Conservation (phyloP, 2,888 invertebrate species). For the Lepidocyrtoides sp. region DNA sequence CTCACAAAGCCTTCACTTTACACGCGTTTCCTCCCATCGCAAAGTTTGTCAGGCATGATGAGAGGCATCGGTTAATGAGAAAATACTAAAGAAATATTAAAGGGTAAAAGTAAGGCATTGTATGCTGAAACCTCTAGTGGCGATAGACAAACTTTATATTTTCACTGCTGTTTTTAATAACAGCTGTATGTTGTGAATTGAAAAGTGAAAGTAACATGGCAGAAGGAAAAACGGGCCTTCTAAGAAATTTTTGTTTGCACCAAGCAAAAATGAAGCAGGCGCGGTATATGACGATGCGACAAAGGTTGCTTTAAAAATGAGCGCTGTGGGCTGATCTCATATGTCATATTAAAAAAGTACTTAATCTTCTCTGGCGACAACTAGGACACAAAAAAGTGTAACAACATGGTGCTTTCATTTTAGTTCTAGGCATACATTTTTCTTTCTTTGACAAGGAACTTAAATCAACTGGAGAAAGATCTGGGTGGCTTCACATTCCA, state of each 20-base stretch:
- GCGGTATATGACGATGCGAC: not conserved
- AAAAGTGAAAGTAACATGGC: not conserved
- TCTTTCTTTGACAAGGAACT: not conserved
- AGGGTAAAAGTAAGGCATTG: not conserved
- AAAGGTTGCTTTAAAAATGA: slow-evolving; percentile 16
- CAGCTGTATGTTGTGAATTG: not conserved
- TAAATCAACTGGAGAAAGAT: slow-evolving; percentile 55
- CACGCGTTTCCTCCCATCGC: not conserved
- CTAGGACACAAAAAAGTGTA: not conserved
- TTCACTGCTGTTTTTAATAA: not conserved
- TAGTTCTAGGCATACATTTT: not conserved
- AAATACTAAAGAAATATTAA: not conserved
- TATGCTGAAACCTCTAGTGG: not conserved
- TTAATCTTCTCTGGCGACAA: slow-evolving; percentile 51
- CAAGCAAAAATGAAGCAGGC: not conserved
- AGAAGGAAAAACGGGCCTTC: not conserved
- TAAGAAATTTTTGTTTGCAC: not conserved
- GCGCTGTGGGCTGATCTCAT: slow-evolving; percentile 22
- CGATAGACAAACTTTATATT: not conserved
- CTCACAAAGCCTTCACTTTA: not conserved
- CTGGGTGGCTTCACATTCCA: slow-evolving; percentile 17
- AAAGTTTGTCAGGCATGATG: slow-evolving; percentile 11
- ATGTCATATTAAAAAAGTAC: slow-evolving; percentile 58
- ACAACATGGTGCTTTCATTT: not conserved
- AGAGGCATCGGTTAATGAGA: slow-evolving; percentile 13